A percentile compares a stretch with the other conserved stretches of the same genome.
Evolutionary conservation across 2,888 invertebrate species (phyloP).

Genomic region (Melitaea athalia): DNA sequence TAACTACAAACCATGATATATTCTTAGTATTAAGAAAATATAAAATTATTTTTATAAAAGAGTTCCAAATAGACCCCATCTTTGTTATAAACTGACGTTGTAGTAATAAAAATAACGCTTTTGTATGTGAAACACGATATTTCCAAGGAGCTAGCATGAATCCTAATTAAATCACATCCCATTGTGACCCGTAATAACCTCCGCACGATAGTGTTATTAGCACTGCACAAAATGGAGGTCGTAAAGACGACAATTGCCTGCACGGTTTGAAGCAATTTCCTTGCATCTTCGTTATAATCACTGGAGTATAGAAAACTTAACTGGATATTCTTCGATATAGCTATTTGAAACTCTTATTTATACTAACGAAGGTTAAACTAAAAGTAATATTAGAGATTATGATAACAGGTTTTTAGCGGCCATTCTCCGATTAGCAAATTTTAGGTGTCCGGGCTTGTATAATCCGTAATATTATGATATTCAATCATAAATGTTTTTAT

Average conservation of each 20-base stretch:
- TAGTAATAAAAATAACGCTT: too few relatives aligned
- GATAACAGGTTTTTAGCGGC: too few relatives aligned
- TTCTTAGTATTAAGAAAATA: too few relatives aligned
- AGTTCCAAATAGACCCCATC: too few relatives aligned
- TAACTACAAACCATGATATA: too few relatives aligned
- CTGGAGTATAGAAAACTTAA: conserved; percentile 43
- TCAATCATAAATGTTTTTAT: too few relatives aligned
- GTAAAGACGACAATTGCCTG: conserved; percentile 36
- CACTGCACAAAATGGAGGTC: conserved; percentile 18
- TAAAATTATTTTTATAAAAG: background rate
- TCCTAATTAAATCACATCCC: conserved; percentile 22
- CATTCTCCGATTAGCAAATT: too few relatives aligned
- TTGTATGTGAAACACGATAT: conserved; percentile 2
- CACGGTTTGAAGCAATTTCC: conserved; percentile 41
- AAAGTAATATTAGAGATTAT: too few relatives aligned
- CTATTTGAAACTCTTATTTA: background rate
- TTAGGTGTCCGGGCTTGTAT: too few relatives aligned
- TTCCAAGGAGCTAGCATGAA: conserved; percentile 23
- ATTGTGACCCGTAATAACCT: conserved; percentile 31
- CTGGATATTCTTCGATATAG: conserved; percentile 28
- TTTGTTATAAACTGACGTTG: background rate
- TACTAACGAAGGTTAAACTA: too few relatives aligned
- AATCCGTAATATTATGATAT: too few relatives aligned
- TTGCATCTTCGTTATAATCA: conserved; percentile 44
- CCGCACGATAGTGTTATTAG: conserved; percentile 24